Evolutionary conservation across 2,888 invertebrate species (phyloP), one percentile per base, ranked within the genome.

Genomic region (Litoditis marina): DNA sequence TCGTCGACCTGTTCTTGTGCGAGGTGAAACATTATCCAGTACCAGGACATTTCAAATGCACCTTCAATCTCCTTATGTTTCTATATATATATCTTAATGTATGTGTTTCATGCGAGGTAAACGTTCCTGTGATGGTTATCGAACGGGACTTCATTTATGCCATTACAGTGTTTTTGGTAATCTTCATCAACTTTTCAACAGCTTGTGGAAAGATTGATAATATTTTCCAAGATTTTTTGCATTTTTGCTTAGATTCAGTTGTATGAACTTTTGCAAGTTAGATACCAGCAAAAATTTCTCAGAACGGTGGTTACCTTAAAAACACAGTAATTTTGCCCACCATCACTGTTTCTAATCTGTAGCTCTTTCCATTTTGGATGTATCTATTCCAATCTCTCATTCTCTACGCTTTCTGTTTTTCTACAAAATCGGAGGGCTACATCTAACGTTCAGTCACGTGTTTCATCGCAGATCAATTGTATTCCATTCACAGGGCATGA

Each of bases 401-500:
- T n/a, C n/a, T n/a, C n/a, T n/a, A n/a, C n/a, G n/a, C n/a, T 36
- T 16, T 16, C n/a, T 36, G 1, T 36, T 36, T 11, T 36, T 36
- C 13, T 36, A n/a, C 1, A 11, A 36, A 36, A 36, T 36, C 39
- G 13, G n/a, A 36, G 39, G 13, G 13, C n/a, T n/a, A 11, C 39
- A 36, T 36, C 39, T 16, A 36, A 36, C n/a, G n/a, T 36, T 36
- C 13, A 1, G 13, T n/a, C n/a, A n/a, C n/a, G n/a, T n/a, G n/a
- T n/a, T n/a, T n/a, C n/a, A n/a, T n/a, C n/a, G n/a, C 50, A 25
- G 7, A 5, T 19, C 28, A 13, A n/a, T n/a, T n/a, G n/a, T n/a
- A n/a, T n/a, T n/a, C n/a, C n/a, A n/a, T n/a, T 87, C 92, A 31
- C 90, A 94, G 88, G 96, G 96, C 56, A 89, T 92, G 82, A 92